Percentiles rank a stretch among this genome's conserved stretches.
Evolutionary conservation across 2,113 vertebrate species (phyloP).

Genomic region (Rostratula benghalensis): DNA sequence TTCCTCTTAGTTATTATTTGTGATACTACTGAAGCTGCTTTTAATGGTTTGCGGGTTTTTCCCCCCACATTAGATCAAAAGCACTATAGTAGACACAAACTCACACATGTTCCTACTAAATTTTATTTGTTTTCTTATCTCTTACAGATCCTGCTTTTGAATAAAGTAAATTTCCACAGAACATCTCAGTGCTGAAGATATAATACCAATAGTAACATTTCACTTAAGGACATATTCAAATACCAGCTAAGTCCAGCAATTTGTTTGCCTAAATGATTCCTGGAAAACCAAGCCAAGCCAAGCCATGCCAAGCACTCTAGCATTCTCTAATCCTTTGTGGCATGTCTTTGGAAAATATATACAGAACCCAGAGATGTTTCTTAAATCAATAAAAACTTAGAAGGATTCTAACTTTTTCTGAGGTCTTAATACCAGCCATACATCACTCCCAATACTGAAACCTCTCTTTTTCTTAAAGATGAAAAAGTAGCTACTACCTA

Average conservation of each 20-base stretch:
- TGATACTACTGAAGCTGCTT: not conserved
- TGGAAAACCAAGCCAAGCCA: not conserved
- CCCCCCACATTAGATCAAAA: not conserved
- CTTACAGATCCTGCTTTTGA: not conserved
- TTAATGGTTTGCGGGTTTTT: not conserved
- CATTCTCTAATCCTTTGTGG: not conserved
- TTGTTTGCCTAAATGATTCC: not conserved
- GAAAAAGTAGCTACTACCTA: not conserved
- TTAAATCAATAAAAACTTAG: not conserved
- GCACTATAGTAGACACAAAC: not conserved
- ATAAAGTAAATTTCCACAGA: not conserved
- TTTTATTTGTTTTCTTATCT: not conserved
- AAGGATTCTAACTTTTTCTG: not conserved
- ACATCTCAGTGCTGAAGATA: not conserved
- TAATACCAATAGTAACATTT: not conserved
- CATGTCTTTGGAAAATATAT: not conserved
- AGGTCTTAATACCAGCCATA: not conserved
- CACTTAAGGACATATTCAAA: not conserved
- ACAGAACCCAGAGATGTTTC: not conserved
- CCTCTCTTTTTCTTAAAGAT: not conserved
- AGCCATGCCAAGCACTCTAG: not conserved
- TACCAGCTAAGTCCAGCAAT: not conserved
- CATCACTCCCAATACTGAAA: not conserved
- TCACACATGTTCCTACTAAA: not conserved
- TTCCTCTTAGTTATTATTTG: not conserved